Conservation (phyloP, 2,797 vertebrate genomes). For the Hafferia zeledoni region DNA sequence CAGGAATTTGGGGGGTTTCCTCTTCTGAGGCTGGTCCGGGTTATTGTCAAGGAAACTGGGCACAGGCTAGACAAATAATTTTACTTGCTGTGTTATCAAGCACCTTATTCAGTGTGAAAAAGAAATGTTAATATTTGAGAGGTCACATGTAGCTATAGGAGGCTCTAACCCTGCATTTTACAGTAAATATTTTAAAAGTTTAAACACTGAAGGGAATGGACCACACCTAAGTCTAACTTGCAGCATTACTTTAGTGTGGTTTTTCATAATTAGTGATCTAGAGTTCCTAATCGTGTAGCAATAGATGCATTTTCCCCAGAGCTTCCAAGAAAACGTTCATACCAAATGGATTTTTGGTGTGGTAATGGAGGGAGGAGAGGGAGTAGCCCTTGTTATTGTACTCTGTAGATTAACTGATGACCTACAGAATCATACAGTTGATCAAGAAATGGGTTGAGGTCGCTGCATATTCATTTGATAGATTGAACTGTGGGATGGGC, state of each 20-base stretch:
- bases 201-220: neutral
- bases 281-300: constrained; percentile 5
- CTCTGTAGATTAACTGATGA: constrained; percentile 48
- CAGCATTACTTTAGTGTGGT: neutral
- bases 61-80: neutral
- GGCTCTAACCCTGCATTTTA: neutral
- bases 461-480: neutral
- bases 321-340: neutral
- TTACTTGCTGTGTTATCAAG: neutral
- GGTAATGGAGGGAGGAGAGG: constrained; percentile 48
- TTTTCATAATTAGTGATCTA: constrained; percentile 22
- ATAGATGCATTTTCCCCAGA: constrained; percentile 24
- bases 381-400: constrained; percentile 37
- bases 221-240: constrained; percentile 44
- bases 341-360: constrained; percentile 22
- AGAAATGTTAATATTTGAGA: neutral
- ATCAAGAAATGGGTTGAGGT: constrained; percentile 4
- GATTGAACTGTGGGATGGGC: neutral
- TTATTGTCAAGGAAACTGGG: neutral
- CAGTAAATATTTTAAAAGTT: neutral
- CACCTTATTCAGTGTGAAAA: neutral
- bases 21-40: neutral
- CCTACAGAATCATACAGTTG: neutral
- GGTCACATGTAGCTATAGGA: neutral
- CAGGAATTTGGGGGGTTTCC: neutral